Evolutionary conservation across 2,888 invertebrate genomes (phyloP), one percentile per base, ranked within the genome.

Genomic region (Drosophila formosana): DNA sequence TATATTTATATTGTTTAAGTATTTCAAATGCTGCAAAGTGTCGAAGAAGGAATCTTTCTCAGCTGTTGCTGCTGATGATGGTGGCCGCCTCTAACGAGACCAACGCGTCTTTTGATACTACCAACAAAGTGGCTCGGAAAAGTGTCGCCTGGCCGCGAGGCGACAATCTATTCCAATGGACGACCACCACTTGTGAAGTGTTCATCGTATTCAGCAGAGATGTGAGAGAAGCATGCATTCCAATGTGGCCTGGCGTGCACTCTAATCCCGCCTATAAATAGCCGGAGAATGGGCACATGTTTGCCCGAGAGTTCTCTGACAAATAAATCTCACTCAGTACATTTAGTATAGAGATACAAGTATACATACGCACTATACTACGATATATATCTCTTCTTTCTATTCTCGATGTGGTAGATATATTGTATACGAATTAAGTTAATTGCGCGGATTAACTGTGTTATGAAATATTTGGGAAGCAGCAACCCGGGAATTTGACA

Each of bases 181-280:
- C 47, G 34, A 37, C 77, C 68, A 78, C 88, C 90, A 90, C 90
- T 90, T 90, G 90, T 90, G 89, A 84, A 88, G 67, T 80, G 72
- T 89, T 87, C 89, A 87, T 82, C 71, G 47, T 30, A 78, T 80
- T 78, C 78, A 78, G 73, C 77, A 34, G 50, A 51, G 72, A 63
- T 55, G 46, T 32, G 32, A 51, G 47, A 62, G 23, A 34, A 25
- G 65, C 60, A 61, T 84, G 87, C 89, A 85, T 88, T 83, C 82
- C 86, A 78, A 66, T 80, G 41, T 56, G 64, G 72, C 69, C 78
- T 70, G 74, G 70, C 68, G 66, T 87, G 78, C 79, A 86, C 72
- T 80, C 73, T 70, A 61, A 66, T 13, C 57, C 55, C 52, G 52
- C 34, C 75, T 89, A 89, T 80, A 88, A 89, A 88, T 89, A 89